Evolutionary conservation across 2,888 invertebrate species (phyloP).

Genomic region (Acanthosepion lycidas): DNA sequence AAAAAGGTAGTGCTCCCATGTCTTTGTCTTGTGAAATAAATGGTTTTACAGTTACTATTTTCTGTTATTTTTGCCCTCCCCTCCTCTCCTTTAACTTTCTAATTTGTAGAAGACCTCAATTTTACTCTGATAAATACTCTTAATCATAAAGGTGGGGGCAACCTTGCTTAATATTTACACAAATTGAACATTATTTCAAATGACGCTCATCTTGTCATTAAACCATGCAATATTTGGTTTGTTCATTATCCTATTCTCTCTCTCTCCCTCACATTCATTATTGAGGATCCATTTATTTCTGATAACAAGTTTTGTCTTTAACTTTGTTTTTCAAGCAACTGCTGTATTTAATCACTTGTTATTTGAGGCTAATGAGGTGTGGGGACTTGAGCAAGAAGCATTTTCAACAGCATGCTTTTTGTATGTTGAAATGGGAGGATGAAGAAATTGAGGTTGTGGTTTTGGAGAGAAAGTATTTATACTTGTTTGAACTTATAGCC

Average conservation of each 20-base stretch:
- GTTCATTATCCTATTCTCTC: background rate
- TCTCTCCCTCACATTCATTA: background rate
- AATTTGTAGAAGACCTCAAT: background rate
- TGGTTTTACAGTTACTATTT: background rate
- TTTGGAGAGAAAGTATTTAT: background rate
- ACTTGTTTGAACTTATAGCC: background rate
- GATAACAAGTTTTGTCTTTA: background rate
- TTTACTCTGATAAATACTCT: background rate
- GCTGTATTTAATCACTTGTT: background rate
- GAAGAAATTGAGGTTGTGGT: background rate
- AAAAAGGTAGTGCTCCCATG: slow-evolving; percentile 40
- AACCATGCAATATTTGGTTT: too few relatives aligned
- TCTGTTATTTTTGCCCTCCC: background rate
- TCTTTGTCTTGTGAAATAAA: slow-evolving; percentile 46
- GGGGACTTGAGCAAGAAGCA: background rate
- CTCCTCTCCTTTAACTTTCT: background rate
- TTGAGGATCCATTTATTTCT: background rate
- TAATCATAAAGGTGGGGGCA: background rate
- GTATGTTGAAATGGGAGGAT: background rate
- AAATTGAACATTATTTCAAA: background rate
- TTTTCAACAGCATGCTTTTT: background rate
- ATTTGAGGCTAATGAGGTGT: background rate
- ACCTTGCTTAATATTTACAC: background rate
- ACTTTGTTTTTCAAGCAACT: background rate
- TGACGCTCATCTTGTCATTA: background rate